Percentiles rank a stretch among this genome's conserved stretches.
Conservation (phyloP, 2,797 vertebrate species). For the Siniperca undulata region DNA sequence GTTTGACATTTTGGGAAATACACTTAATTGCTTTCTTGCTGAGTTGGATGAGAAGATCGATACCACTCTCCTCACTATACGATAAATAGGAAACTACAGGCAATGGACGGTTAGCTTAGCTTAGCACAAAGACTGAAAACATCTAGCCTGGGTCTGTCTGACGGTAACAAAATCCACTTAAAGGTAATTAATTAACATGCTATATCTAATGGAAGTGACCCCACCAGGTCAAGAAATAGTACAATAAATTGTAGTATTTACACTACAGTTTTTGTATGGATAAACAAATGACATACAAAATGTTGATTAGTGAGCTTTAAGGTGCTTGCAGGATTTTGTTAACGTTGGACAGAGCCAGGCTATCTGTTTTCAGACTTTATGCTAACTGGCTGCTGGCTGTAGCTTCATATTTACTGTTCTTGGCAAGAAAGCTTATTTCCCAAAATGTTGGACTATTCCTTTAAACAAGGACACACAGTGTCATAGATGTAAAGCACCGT, state of each 20-base stretch:
- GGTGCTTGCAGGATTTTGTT: not conserved
- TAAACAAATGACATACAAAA: not conserved
- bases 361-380: not conserved
- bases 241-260: not conserved
- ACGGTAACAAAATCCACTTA: not conserved
- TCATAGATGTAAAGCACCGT: conserved; percentile 50
- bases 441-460: conserved; percentile 18
- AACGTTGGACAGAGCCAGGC: not conserved
- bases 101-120: not conserved
- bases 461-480: conserved; percentile 42
- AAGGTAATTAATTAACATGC: not conserved
- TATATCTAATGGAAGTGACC: not conserved
- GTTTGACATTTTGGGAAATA: conserved; percentile 22
- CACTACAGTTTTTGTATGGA: not conserved
- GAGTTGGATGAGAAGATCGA: not conserved
- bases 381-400: not conserved
- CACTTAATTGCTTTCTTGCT: conserved; percentile 3
- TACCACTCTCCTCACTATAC: not conserved
- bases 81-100: conserved; percentile 3
- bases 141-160: not conserved
- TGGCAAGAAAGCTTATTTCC: not conserved
- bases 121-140: conserved; percentile 22
- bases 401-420: conserved; percentile 19
- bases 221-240: not conserved
- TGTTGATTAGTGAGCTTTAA: not conserved